Conservation (phyloP, 2,797 vertebrate species). For the Ataeniobius toweri region DNA sequence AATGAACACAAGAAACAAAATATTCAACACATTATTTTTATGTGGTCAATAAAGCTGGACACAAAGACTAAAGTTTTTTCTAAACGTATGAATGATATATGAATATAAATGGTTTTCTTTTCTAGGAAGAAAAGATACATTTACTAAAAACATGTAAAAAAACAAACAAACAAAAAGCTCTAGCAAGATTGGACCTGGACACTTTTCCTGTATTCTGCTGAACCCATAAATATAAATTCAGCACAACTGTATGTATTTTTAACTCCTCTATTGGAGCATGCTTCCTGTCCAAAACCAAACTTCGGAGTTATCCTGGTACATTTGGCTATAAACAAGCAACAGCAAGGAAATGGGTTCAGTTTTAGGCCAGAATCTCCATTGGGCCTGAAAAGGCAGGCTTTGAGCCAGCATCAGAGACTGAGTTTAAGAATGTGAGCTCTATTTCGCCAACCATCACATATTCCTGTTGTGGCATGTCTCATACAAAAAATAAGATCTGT, state of each 20-base stretch:
- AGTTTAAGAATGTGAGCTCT: slow-evolving; percentile 8
- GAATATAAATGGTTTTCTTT: too few relatives aligned
- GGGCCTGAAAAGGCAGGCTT: slow-evolving; percentile 34
- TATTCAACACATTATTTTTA: background rate
- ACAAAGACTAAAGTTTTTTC: background rate
- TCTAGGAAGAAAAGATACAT: too few relatives aligned
- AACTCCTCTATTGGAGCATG: slow-evolving; percentile 22
- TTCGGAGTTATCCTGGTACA: slow-evolving; percentile 39
- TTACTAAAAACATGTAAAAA: too few relatives aligned
- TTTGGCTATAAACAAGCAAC: slow-evolving; percentile 49
- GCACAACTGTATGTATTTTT: slow-evolving; percentile 3
- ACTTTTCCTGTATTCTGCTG: background rate
- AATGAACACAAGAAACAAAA: background rate
- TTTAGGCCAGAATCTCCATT: slow-evolving; percentile 42
- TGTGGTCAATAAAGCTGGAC: too few relatives aligned
- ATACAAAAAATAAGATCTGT: background rate
- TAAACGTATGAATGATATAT: background rate
- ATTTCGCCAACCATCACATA: slow-evolving; percentile 12
- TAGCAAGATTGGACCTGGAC: background rate
- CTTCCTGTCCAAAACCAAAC: slow-evolving; percentile 54
- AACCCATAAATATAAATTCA: background rate
- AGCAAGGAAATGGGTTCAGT: slow-evolving; percentile 65
- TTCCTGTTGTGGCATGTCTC: slow-evolving; percentile 15
- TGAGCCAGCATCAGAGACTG: background rate
- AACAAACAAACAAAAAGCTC: too few relatives aligned